These are phyloP conservation scores for Willowsia nigromaculata DNA, from an alignment of 2,888 invertebrate genomes.

Conservation along the genomic window DNA sequence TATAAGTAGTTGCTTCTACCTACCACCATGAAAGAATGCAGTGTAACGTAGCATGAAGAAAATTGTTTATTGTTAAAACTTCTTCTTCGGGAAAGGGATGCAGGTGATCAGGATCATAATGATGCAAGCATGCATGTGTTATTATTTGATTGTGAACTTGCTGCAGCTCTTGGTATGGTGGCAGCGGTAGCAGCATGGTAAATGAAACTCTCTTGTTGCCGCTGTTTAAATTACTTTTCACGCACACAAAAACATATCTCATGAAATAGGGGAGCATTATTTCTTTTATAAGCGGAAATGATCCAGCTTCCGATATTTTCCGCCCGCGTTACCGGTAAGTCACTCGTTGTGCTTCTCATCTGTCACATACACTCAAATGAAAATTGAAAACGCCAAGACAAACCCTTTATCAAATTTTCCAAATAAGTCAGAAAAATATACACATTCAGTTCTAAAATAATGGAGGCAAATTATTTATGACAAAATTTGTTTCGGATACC, in stretches of 20 bases:
- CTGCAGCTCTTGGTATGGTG: not conserved
- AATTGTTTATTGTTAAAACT: not conserved
- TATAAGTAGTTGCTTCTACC: not conserved
- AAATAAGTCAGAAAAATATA: not conserved
- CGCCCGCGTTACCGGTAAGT: constrained; percentile 50
- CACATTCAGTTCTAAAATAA: not conserved
- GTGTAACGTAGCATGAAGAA: constrained; percentile 11
- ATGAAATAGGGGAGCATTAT: constrained; percentile 32
- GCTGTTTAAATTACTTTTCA: constrained; percentile 2
- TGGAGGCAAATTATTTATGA: too few species aligned
- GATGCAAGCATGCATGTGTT: constrained; percentile 34
- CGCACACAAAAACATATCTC: not conserved
- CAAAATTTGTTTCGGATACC: too few species aligned
- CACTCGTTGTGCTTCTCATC: constrained; percentile 60
- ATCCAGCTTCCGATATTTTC: constrained; percentile 62
- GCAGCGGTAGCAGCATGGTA: not conserved
- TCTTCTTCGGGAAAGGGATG: constrained; percentile 61
- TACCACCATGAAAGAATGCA: not conserved
- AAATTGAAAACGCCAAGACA: not conserved
- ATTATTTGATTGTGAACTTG: not conserved
- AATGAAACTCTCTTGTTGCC: not conserved
- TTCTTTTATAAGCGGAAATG: constrained; percentile 59
- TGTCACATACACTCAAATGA: not conserved
- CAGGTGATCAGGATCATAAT: constrained; percentile 58
- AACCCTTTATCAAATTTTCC: not conserved